These are phyloP conservation scores for Esperia sulphurella DNA, from an alignment of 2,888 invertebrate species.

Conservation along the genomic window DNA sequence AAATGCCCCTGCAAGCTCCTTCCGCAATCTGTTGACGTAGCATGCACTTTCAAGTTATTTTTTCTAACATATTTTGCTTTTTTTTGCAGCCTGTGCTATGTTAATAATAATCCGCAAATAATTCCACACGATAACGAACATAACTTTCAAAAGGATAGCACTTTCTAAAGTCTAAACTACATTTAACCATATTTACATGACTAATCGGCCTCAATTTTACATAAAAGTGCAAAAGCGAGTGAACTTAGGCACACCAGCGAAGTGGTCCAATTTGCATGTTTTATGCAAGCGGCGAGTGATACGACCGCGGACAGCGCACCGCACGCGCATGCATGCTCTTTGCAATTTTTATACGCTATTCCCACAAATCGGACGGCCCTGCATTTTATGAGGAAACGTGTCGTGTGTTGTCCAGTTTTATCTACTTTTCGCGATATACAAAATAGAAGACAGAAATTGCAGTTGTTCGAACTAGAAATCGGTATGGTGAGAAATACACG, in stretches of 20 bases:
- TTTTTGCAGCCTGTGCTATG: too few relatives aligned
- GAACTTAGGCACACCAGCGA: slow-evolving; percentile 65
- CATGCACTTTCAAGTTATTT: too few relatives aligned
- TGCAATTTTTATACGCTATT: slow-evolving; percentile 73
- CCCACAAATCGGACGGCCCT: slow-evolving; percentile 66
- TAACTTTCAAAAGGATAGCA: slow-evolving; percentile 28
- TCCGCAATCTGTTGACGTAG: too few relatives aligned
- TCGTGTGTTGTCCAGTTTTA: slow-evolving; percentile 38
- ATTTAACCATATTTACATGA: slow-evolving; percentile 74
- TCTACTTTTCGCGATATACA: background rate
- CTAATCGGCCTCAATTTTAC: slow-evolving; percentile 67
- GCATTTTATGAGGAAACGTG: slow-evolving; percentile 57
- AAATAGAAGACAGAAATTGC: background rate
- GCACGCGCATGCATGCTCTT: slow-evolving; percentile 57
- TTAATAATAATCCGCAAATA: background rate
- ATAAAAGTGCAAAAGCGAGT: slow-evolving; percentile 74
- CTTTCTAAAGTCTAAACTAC: slow-evolving; percentile 40
- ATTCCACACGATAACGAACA: slow-evolving; percentile 26
- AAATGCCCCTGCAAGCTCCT: too few relatives aligned
- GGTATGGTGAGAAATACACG: background rate
- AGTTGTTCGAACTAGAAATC: background rate
- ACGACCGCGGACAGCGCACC: slow-evolving; percentile 53
- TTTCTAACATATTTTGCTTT: too few relatives aligned
- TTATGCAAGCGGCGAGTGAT: slow-evolving; percentile 68
- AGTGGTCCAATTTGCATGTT: slow-evolving; percentile 78